These are phyloP conservation scores for Drosophila seguyi DNA, from an alignment of 1,140 invertebrate genomes.

Conservation along the genomic window DNA sequence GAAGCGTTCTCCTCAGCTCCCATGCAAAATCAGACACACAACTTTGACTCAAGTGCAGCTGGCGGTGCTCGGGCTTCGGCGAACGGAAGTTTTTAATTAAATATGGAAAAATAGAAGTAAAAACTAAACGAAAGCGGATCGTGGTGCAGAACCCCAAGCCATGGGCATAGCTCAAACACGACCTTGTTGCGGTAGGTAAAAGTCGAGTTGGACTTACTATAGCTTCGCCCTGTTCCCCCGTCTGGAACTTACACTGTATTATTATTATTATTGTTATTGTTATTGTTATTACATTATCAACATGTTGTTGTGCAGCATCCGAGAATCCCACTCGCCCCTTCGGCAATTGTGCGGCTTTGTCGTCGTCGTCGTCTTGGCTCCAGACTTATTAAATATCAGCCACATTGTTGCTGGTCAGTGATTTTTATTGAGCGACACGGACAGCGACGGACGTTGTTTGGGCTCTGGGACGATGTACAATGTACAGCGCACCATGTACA, in stretches of 20 bases:
- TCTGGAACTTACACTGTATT: constrained; percentile 45
- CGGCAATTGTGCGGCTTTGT: constrained; percentile 33
- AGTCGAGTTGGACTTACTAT: constrained; percentile 39
- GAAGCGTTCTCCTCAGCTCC: constrained; percentile 53
- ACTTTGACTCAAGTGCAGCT: constrained; percentile 54
- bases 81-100: constrained; percentile 77
- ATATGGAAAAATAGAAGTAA: constrained; percentile 44
- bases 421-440: constrained; percentile 66
- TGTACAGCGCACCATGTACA: constrained; percentile 10
- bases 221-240: constrained; percentile 2
- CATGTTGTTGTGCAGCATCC: constrained; percentile 36
- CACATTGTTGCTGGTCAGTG: constrained; percentile 78
- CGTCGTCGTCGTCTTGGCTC: constrained; percentile 39
- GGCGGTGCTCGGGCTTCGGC: constrained; percentile 22
- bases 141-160: constrained; percentile 14
- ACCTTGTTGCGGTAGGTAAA: constrained; percentile 63
- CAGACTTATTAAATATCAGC: constrained; percentile 75
- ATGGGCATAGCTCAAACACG: constrained; percentile 25
- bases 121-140: constrained; percentile 10
- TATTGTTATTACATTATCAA: constrained; percentile 58
- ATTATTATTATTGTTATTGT: constrained; percentile 60
- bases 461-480: constrained; percentile 18
- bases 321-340: constrained; percentile 15
- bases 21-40: constrained; percentile 34
- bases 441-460: constrained; percentile 19